These are phyloP conservation scores for Enoplolaimus lenunculus DNA, from an alignment of 2,888 invertebrate genomes.

Conservation along the genomic window DNA sequence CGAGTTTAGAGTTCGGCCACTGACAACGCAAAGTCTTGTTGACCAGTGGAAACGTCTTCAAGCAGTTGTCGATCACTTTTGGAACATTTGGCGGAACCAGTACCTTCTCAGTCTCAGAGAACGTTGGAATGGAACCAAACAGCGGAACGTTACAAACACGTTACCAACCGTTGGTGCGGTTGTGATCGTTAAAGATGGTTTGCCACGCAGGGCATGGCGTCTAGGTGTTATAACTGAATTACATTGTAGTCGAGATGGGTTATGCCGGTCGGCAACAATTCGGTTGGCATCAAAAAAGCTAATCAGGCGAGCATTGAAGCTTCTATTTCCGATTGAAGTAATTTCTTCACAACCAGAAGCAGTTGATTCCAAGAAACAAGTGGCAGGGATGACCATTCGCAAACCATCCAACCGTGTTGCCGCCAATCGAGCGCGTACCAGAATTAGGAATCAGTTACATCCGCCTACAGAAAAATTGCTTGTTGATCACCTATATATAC, in stretches of 20 bases:
- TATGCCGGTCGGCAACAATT: conserved; percentile 5
- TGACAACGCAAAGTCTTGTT: not conserved
- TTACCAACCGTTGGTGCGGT: not conserved
- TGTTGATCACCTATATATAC: not conserved
- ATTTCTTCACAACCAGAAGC: not conserved
- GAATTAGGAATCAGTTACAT: not conserved
- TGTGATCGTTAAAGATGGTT: not conserved
- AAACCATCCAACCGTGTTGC: not conserved
- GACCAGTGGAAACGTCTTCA: not conserved
- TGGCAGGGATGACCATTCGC: not conserved
- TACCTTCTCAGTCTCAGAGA: not conserved
- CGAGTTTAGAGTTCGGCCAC: not conserved
- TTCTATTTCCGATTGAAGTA: not conserved
- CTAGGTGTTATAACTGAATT: not conserved
- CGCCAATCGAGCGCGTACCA: not conserved
- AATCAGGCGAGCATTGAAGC: not conserved
- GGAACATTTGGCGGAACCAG: conserved; percentile 3
- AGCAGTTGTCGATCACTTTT: conserved; percentile 5
- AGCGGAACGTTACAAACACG: not conserved
- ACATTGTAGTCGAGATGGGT: not conserved
- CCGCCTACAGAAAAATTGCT: not conserved
- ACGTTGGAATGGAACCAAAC: not conserved
- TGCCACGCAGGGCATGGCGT: not conserved
- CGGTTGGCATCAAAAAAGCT: not conserved
- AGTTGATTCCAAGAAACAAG: not conserved